Evolutionary conservation across 2,888 invertebrate genomes (phyloP).

Genomic region (Tipula helvola): DNA sequence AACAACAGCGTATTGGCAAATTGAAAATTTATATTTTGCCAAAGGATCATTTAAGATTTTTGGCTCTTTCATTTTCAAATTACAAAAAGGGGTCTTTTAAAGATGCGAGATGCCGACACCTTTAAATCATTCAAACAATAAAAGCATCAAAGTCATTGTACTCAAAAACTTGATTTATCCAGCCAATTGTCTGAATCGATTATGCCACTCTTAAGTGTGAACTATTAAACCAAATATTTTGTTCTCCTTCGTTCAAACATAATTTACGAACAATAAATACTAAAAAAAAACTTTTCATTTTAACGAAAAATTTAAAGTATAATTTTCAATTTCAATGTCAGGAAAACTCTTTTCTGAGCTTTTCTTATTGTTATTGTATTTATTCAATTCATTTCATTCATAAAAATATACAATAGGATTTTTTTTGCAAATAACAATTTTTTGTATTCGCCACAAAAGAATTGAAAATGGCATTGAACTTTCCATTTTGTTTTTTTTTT

Average conservation of each 20-base stretch:
- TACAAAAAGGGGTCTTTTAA: background rate
- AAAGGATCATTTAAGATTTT: too few species aligned
- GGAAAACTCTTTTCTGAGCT: background rate
- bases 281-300: background rate
- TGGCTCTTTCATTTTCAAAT: too few species aligned
- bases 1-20: too few species aligned
- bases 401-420: background rate
- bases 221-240: conserved; percentile 4
- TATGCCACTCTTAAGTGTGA: background rate
- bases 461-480: conserved; percentile 5
- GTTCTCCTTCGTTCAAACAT: background rate
- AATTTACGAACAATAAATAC: background rate
- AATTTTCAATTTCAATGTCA: conserved; percentile 4
- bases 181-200: background rate
- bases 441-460: background rate
- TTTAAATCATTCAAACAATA: background rate
- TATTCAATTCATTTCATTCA: conserved; percentile 4
- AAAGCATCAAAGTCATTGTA: background rate
- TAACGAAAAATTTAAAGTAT: background rate
- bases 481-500: background rate
- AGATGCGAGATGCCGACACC: background rate
- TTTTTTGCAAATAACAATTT: background rate
- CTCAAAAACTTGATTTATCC: background rate
- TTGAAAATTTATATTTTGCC: background rate
- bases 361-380: conserved; percentile 4